Conservation (phyloP, 2,113 vertebrate genomes). For the Eurypyga helias region DNA sequence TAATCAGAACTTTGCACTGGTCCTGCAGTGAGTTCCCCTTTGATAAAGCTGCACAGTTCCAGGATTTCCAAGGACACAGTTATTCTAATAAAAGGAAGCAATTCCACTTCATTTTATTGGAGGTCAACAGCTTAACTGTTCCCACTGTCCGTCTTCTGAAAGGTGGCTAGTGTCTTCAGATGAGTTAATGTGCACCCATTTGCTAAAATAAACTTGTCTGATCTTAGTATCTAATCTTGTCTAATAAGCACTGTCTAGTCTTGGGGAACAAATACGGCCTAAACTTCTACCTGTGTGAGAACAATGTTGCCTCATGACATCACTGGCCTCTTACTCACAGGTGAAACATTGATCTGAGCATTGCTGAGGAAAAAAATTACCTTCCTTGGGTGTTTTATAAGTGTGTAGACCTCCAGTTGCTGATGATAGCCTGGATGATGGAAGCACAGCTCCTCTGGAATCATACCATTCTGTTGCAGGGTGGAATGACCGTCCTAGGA, state of each 20-base stretch:
- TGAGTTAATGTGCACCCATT: neutral
- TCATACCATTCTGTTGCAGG: rapidly evolving
- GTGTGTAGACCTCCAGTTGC: neutral
- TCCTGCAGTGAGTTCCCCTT: neutral
- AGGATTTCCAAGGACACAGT: neutral
- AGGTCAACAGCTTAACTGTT: neutral
- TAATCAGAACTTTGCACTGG: neutral
- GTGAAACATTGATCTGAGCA: neutral
- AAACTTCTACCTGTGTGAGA: neutral
- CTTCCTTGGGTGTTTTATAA: neutral
- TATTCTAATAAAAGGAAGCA: neutral
- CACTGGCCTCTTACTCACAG: neutral
- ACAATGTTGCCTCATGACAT: neutral
- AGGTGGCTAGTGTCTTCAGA: neutral
- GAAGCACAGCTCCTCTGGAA: neutral
- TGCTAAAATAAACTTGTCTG: neutral
- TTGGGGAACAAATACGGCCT: neutral
- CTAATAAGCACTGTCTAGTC: neutral
- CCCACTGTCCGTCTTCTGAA: neutral
- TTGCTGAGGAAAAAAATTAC: neutral
- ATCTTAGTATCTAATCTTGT: neutral
- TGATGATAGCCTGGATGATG: neutral
- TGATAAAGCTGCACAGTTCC: neutral
- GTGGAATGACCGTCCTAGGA: neutral
- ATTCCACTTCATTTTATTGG: neutral